phyloP scores from a whole-genome alignment of 2,888 invertebrate species.

The Meloe dianella region DNA sequence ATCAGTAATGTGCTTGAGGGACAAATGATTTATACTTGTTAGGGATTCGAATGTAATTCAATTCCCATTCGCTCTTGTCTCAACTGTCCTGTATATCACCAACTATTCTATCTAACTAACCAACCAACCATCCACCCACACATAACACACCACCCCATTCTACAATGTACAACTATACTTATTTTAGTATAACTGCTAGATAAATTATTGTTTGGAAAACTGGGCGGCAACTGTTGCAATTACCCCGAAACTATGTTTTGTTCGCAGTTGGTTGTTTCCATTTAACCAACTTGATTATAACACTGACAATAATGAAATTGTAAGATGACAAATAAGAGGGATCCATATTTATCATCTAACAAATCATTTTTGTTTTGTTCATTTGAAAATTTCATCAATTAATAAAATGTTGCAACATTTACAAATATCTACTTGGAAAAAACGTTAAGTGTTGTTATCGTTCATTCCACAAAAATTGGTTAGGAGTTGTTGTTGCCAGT shows the following conservation, averaged over 20 bases:
- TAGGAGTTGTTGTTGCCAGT: background rate
- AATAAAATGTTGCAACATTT: constrained; percentile 1
- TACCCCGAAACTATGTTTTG: constrained; percentile 5
- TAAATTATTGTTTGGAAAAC: constrained; percentile 6
- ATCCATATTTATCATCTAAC: background rate
- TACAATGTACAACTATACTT: too few relatives aligned
- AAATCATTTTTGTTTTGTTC: background rate
- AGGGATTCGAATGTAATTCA: constrained; percentile 1
- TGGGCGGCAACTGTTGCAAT: constrained; percentile 3
- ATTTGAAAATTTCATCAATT: background rate
- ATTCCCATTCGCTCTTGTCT: constrained; percentile 7
- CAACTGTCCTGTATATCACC: constrained; percentile 8
- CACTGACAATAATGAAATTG: background rate
- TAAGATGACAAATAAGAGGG: background rate
- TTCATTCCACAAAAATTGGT: constrained; percentile 18
- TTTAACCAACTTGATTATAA: constrained; percentile 1
- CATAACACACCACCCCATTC: too few relatives aligned
- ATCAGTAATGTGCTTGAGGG: constrained; percentile 4
- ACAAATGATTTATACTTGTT: constrained; percentile 2
- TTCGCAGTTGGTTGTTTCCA: background rate
- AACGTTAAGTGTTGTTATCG: constrained; percentile 12
- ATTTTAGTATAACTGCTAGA: background rate
- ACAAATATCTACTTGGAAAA: too few relatives aligned
- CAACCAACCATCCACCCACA: background rate
- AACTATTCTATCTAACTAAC: background rate